Percentiles rank a stretch among this genome's conserved stretches.
phyloP scores from a whole-genome alignment of 2,797 vertebrate species.

The Rhinoraja longicauda region DNA sequence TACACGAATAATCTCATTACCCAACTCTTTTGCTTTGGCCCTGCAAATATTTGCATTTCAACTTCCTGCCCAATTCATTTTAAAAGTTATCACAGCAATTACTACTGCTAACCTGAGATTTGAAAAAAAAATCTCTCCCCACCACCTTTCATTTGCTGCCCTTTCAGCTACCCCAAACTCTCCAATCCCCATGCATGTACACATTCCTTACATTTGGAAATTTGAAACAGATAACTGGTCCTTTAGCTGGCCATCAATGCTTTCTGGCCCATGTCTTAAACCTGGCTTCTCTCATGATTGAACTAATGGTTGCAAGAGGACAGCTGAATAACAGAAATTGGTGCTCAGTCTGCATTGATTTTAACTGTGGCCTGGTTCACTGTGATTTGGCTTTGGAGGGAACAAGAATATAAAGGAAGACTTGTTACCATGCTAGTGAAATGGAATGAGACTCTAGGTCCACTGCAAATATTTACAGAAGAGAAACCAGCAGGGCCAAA shows the following conservation, averaged over 20 bases:
- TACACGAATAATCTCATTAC: not conserved
- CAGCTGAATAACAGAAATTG: not conserved
- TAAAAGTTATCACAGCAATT: not conserved
- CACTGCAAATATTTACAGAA: not conserved
- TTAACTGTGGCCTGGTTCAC: not conserved
- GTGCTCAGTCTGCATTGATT: not conserved
- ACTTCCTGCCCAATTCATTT: not conserved
- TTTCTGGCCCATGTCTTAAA: not conserved
- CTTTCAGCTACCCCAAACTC: too few species aligned
- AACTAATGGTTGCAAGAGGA: not conserved
- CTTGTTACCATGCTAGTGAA: not conserved
- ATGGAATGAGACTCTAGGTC: not conserved
- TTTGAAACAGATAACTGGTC: too few species aligned
- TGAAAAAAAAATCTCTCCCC: not conserved
- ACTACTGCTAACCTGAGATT: not conserved
- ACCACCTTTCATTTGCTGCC: too few species aligned
- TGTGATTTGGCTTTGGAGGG: not conserved
- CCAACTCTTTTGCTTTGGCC: too few species aligned
- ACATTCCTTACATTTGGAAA: too few species aligned
- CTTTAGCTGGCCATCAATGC: too few species aligned
- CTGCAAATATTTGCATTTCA: not conserved
- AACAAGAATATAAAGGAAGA: not conserved
- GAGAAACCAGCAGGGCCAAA: not conserved
- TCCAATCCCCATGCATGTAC: too few species aligned
- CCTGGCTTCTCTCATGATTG: not conserved